phyloP scores from a whole-genome alignment of 1,140 invertebrate genomes.

The Tigriopus japonicus region DNA sequence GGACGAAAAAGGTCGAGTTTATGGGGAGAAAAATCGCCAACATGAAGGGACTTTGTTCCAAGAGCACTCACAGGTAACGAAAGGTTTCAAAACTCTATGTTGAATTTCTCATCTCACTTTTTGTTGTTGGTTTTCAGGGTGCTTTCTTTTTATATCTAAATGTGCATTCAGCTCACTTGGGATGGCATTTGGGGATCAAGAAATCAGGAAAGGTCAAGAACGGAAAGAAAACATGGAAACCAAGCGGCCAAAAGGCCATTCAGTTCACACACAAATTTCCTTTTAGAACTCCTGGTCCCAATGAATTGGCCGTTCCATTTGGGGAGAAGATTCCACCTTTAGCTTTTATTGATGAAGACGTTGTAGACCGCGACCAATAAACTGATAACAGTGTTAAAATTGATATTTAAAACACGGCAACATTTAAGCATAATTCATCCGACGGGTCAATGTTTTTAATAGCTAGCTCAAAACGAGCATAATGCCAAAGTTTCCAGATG shows the following conservation, averaged over 20 bases:
- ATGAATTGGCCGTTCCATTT: background rate
- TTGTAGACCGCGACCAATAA: too few relatives aligned
- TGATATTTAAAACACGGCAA: too few relatives aligned
- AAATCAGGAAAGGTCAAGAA: slow-evolving; percentile 38
- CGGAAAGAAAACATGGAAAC: slow-evolving; percentile 31
- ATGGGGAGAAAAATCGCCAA: slow-evolving; percentile 33
- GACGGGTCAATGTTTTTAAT: too few relatives aligned
- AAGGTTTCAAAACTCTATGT: background rate
- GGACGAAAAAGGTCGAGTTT: slow-evolving; percentile 37
- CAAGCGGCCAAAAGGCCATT: slow-evolving; percentile 36
- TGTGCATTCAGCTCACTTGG: slow-evolving; percentile 33
- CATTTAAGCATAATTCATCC: too few relatives aligned
- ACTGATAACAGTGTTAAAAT: too few relatives aligned
- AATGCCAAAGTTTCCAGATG: too few relatives aligned
- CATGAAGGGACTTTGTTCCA: background rate
- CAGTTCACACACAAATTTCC: slow-evolving; percentile 34
- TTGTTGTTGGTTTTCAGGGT: background rate
- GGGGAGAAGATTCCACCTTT: background rate
- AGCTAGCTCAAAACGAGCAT: too few relatives aligned
- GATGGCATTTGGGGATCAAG: slow-evolving; percentile 44
- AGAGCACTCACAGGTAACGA: slow-evolving; percentile 1
- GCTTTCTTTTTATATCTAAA: slow-evolving; percentile 23
- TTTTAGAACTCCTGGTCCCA: slow-evolving; percentile 16
- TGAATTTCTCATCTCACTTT: background rate
- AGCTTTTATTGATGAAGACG: background rate